These are phyloP conservation scores for Pterocles orientalis DNA, from an alignment of 2,113 vertebrate genomes.

Conservation along the genomic window DNA sequence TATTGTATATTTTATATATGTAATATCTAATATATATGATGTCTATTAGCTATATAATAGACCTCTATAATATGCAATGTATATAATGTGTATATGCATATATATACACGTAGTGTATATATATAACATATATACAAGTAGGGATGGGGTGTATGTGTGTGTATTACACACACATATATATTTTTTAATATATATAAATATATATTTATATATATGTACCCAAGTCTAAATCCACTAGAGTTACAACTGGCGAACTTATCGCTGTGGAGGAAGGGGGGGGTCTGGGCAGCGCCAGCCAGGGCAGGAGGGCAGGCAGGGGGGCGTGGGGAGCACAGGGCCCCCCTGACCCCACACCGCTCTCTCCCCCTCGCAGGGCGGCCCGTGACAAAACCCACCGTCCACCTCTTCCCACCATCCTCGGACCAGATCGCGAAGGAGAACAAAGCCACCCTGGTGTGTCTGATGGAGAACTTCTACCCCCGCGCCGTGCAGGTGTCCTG, in stretches of 20 bases:
- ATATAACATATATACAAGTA: background rate
- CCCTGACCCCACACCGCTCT: rapidly evolving
- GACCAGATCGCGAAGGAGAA: rapidly evolving
- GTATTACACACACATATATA: background rate
- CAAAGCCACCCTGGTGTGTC: slow-evolving; percentile 62
- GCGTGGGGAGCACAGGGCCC: background rate
- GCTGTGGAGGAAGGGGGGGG: background rate
- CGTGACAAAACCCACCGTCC: rapidly evolving
- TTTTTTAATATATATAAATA: background rate
- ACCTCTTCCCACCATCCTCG: background rate
- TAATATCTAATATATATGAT: background rate
- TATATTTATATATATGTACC: background rate
- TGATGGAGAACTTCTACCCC: background rate
- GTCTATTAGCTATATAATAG: background rate
- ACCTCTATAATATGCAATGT: background rate
- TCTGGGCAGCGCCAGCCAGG: background rate
- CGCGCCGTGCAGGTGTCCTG: rapidly evolving
- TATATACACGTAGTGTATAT: too few species aligned
- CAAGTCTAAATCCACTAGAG: background rate
- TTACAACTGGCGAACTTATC: background rate
- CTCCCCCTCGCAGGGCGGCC: background rate
- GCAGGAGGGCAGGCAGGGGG: too few species aligned
- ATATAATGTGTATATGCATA: background rate
- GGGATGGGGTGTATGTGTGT: background rate
- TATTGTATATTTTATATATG: background rate